Percentiles rank a stretch among this genome's conserved stretches.
These are phyloP conservation scores for Oplegnathus fasciatus DNA, from an alignment of 2,113 vertebrate species.

Conservation along the genomic window DNA sequence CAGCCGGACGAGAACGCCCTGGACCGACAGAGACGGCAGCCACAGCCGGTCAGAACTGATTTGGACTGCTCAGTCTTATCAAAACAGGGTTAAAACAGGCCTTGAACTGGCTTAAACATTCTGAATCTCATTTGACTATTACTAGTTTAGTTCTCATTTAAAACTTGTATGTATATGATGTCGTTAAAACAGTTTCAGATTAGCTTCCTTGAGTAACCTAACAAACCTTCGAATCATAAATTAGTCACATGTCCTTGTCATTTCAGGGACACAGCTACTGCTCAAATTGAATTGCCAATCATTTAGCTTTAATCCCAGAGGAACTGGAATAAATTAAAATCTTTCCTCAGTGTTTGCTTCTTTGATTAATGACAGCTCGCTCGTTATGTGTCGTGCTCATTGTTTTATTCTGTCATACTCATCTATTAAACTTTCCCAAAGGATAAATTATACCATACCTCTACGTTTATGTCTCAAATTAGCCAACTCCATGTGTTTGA, in stretches of 20 bases:
- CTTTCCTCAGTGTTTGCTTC: neutral
- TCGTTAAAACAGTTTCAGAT: neutral
- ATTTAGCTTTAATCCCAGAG: conserved; percentile 22
- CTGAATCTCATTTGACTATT: neutral
- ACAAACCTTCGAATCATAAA: neutral
- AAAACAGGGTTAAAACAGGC: neutral
- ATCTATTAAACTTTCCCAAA: conserved; percentile 17
- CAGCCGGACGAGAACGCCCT: conserved; percentile 80
- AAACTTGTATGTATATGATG: neutral
- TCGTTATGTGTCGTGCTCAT: neutral
- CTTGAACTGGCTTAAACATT: neutral
- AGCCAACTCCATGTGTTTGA: neutral
- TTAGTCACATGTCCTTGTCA: neutral
- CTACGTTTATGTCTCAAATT: neutral
- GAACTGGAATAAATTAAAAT: conserved; percentile 12
- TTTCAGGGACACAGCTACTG: neutral
- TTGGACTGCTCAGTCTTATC: neutral
- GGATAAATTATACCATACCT: neutral
- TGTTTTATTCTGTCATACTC: neutral
- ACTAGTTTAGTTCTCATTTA: neutral
- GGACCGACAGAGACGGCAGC: conserved; percentile 73
- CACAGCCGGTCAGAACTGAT: conserved; percentile 64
- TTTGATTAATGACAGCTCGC: conserved; percentile 20
- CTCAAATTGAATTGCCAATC: neutral
- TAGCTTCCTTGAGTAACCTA: neutral